These are phyloP conservation scores for Amphiura filiformis DNA, from an alignment of 35 echinoderm and acorn worm genomes.

Conservation along the genomic window DNA sequence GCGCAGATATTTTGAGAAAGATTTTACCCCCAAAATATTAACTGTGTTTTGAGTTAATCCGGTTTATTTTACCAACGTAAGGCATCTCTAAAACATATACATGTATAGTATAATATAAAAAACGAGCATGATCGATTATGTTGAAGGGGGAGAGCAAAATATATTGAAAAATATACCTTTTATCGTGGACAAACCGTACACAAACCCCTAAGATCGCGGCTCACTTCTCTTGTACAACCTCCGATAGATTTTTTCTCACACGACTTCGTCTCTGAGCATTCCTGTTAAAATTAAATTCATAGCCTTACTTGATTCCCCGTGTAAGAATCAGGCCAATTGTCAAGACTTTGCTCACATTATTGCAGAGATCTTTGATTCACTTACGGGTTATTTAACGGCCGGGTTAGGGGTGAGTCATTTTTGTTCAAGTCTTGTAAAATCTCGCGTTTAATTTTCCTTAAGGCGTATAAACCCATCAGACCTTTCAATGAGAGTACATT, in stretches of 20 bases:
- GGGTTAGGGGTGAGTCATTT: constrained; percentile 10
- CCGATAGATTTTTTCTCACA: not conserved
- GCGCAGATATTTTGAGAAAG: too few relatives aligned
- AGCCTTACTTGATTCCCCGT: not conserved
- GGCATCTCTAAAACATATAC: too few relatives aligned
- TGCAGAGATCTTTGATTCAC: not conserved
- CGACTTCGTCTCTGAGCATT: not conserved
- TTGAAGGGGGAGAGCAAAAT: too few relatives aligned
- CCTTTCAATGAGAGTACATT: not conserved
- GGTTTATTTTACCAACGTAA: too few relatives aligned
- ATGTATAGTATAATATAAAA: too few relatives aligned
- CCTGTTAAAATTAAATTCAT: constrained; percentile 8
- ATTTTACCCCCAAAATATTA: too few relatives aligned
- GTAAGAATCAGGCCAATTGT: not conserved
- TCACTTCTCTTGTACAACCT: not conserved
- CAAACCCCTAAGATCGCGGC: not conserved
- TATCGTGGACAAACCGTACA: too few relatives aligned
- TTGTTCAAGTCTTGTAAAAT: not conserved
- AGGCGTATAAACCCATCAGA: not conserved
- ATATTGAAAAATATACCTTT: too few relatives aligned
- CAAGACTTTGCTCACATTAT: not conserved
- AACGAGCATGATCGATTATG: too few relatives aligned
- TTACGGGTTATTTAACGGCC: not conserved
- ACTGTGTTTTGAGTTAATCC: too few relatives aligned
- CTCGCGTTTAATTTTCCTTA: not conserved